These are phyloP conservation scores for Drosophila equinoxialis DNA, from an alignment of 1,140 invertebrate species.

Conservation along the genomic window DNA sequence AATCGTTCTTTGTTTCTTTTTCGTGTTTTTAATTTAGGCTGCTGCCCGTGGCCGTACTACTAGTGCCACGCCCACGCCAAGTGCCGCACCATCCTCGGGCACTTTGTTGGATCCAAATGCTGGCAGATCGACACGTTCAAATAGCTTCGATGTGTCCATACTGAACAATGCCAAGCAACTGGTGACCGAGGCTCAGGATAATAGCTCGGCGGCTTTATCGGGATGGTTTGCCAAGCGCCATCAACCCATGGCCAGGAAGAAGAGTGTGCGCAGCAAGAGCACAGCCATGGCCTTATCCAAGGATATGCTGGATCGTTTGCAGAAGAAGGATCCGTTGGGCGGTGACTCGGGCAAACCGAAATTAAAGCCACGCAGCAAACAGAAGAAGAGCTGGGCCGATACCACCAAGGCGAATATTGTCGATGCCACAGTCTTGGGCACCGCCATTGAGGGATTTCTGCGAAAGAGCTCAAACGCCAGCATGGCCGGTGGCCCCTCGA, in stretches of 20 bases:
- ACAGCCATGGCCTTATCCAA: conserved; percentile 84
- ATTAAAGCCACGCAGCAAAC: conserved; percentile 73
- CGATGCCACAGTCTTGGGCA: conserved; percentile 90
- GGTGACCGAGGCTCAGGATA: conserved; percentile 80
- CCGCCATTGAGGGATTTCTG: conserved; percentile 91
- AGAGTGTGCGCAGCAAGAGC: conserved; percentile 83
- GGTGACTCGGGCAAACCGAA: conserved; percentile 73
- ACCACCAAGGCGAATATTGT: conserved; percentile 83
- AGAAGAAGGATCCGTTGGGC: conserved; percentile 76
- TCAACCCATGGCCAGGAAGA: conserved; percentile 88
- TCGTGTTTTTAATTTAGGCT: conserved; percentile 32
- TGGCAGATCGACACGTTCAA: conserved; percentile 87
- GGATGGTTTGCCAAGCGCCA: conserved; percentile 90
- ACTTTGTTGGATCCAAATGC: conserved; percentile 74
- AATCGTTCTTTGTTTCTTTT: neutral
- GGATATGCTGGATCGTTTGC: conserved; percentile 84
- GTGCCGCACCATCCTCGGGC: conserved; percentile 45
- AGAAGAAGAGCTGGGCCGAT: conserved; percentile 74
- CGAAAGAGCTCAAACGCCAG: conserved; percentile 84
- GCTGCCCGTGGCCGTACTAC: conserved; percentile 76
- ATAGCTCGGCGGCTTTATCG: conserved; percentile 84
- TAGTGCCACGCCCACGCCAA: conserved; percentile 66
- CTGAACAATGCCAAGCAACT: conserved; percentile 84
- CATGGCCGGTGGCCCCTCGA: conserved; percentile 66
- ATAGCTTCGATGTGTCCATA: conserved; percentile 91